Evolutionary conservation across 2,797 vertebrate species (phyloP).

Genomic region (Brachymystax lenok): DNA sequence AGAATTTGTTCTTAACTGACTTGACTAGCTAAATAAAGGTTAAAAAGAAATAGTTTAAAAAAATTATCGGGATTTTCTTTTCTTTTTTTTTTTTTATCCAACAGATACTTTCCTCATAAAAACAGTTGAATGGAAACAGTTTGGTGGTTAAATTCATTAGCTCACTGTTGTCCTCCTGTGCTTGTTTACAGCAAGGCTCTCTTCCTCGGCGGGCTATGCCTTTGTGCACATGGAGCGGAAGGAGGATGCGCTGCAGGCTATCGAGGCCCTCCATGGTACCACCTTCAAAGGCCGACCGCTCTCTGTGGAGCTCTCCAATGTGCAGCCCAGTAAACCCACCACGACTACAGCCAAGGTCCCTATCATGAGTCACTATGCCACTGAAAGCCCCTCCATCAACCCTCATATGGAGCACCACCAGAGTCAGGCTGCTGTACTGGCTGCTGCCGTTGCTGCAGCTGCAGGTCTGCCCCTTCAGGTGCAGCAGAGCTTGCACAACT

Average conservation of each 20-base stretch:
- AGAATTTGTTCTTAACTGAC: too few species aligned
- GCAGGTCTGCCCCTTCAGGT: slow-evolving; percentile 80
- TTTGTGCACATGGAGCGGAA: slow-evolving; percentile 99
- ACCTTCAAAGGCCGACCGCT: slow-evolving; percentile 95
- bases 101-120: not conserved
- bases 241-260: slow-evolving; percentile 94
- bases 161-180: slow-evolving; percentile 55
- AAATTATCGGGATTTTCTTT: too few species aligned
- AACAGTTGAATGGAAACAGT: not conserved
- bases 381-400: slow-evolving; percentile 79
- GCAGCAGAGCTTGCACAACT: slow-evolving; percentile 82
- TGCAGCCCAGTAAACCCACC: slow-evolving; percentile 70
- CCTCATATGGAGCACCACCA: slow-evolving; percentile 83
- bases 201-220: slow-evolving; percentile 89
- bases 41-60: too few species aligned
- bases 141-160: slow-evolving; percentile 17
- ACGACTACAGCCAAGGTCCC: slow-evolving; percentile 77
- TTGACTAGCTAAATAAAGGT: too few species aligned
- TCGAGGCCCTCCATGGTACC: slow-evolving; percentile 94
- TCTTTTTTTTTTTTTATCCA: too few species aligned
- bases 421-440: slow-evolving; percentile 80
- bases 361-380: slow-evolving; percentile 82
- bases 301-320: slow-evolving; percentile 93
- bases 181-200: slow-evolving; percentile 71
- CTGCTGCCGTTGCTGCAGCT: slow-evolving; percentile 73